A percentile compares a stretch with the other conserved stretches of the same genome.
These are phyloP conservation scores for Ellobium chinense DNA, from an alignment of 2,888 invertebrate species.

Conservation along the genomic window DNA sequence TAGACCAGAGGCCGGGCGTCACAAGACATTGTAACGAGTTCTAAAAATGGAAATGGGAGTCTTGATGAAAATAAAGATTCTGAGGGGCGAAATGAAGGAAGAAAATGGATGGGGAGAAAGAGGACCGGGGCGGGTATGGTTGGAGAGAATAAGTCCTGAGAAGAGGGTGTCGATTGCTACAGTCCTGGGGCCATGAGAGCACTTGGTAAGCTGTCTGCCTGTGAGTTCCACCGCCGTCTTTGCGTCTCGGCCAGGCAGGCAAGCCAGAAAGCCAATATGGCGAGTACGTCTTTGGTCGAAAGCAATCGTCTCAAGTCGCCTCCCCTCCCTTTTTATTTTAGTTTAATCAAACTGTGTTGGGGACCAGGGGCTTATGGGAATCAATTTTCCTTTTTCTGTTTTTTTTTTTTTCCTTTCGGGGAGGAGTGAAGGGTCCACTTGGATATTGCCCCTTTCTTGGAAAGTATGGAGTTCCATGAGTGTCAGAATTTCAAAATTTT, in stretches of 20 bases:
- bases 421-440: conserved; percentile 20
- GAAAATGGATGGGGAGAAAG: neutral
- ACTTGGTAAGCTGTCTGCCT: conserved; percentile 22
- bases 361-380: conserved; percentile 27
- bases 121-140: neutral
- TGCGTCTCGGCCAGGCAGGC: neutral
- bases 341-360: conserved; percentile 37
- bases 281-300: conserved; percentile 27
- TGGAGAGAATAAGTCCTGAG: neutral
- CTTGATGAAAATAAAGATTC: neutral
- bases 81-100: neutral
- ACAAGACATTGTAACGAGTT: too few relatives aligned
- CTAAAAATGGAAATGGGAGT: neutral
- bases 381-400: conserved; percentile 41
- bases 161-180: conserved; percentile 24
- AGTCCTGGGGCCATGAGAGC: conserved; percentile 18
- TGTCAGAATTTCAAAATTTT: too few relatives aligned
- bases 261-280: conserved; percentile 37
- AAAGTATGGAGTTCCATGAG: neutral
- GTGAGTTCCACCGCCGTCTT: neutral
- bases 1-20: neutral
- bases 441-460: conserved; percentile 25
- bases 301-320: conserved; percentile 31
- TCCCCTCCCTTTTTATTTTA: conserved; percentile 37
- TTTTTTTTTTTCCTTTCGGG: too few relatives aligned